phyloP scores from a whole-genome alignment of 2,797 vertebrate species.

The Coranthus polyacanthus region DNA sequence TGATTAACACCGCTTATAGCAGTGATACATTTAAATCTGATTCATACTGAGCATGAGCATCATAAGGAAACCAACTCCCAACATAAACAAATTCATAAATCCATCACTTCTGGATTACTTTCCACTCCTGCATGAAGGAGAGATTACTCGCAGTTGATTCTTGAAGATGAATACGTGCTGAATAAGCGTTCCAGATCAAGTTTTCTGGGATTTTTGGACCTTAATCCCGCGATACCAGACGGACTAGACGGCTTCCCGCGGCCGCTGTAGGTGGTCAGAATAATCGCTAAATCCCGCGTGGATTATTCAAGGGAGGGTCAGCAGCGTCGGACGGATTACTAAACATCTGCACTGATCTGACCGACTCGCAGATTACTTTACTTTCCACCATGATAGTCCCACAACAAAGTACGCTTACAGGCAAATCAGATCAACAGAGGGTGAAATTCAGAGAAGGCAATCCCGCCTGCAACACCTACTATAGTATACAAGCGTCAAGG shows the following conservation, averaged over 20 bases:
- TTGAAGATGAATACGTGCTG: neutral
- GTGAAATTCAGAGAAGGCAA: constrained; percentile 72
- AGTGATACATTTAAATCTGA: too few relatives aligned
- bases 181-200: neutral
- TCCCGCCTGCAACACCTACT: neutral
- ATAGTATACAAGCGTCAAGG: constrained; percentile 4
- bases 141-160: neutral
- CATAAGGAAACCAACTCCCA: neutral
- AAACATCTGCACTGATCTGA: constrained; percentile 80
- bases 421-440: constrained; percentile 56
- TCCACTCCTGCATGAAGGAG: neutral
- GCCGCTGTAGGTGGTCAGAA: constrained; percentile 57
- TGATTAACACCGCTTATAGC: too few relatives aligned
- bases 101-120: neutral
- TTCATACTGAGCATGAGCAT: neutral
- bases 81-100: neutral
- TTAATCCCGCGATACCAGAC: constrained; percentile 25
- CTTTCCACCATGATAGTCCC: constrained; percentile 60
- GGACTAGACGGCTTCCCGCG: constrained; percentile 33
- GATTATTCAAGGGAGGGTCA: constrained; percentile 79
- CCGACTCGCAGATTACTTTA: constrained; percentile 57
- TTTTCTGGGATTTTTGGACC: neutral
- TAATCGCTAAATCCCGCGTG: constrained; percentile 74
- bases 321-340: constrained; percentile 72
- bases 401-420: constrained; percentile 61